phyloP scores from a whole-genome alignment of 2,888 invertebrate genomes.

The Thecophora atra region DNA sequence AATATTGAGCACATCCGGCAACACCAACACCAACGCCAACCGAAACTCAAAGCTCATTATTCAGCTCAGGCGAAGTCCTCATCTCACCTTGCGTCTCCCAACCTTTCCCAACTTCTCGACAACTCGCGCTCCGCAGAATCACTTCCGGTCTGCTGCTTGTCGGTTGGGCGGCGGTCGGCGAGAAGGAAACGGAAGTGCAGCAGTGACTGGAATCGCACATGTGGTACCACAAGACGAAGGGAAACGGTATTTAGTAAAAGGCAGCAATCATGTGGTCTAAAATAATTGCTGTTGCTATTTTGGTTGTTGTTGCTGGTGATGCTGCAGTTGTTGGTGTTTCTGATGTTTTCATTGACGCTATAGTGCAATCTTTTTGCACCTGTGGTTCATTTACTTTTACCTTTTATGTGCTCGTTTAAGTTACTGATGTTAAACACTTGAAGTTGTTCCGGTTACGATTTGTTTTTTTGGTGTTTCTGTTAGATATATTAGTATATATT shows the following conservation, averaged over 20 bases:
- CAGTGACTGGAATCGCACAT: neutral
- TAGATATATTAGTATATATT: neutral
- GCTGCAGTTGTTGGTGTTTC: neutral
- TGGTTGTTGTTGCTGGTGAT: neutral
- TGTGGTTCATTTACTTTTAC: too few species aligned
- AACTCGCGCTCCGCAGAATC: neutral
- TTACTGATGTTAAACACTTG: too few species aligned
- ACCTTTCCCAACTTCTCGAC: neutral
- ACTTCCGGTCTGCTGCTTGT: neutral
- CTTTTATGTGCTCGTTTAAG: too few species aligned
- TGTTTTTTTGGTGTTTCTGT: neutral
- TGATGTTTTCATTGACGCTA: neutral
- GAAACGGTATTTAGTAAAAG: neutral
- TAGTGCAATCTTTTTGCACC: neutral
- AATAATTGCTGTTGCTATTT: neutral
- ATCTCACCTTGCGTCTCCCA: too few species aligned
- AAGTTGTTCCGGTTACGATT: too few species aligned
- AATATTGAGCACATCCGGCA: conserved; percentile 28
- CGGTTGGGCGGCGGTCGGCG: neutral
- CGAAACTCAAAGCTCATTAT: conserved; percentile 14
- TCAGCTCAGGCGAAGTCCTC: too few species aligned
- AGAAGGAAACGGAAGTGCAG: neutral
- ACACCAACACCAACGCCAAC: neutral
- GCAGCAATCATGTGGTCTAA: neutral
- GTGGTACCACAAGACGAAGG: neutral